Evolutionary conservation across 1,140 invertebrate genomes (phyloP).

Genomic region (Ditylenchus dipsaci): DNA sequence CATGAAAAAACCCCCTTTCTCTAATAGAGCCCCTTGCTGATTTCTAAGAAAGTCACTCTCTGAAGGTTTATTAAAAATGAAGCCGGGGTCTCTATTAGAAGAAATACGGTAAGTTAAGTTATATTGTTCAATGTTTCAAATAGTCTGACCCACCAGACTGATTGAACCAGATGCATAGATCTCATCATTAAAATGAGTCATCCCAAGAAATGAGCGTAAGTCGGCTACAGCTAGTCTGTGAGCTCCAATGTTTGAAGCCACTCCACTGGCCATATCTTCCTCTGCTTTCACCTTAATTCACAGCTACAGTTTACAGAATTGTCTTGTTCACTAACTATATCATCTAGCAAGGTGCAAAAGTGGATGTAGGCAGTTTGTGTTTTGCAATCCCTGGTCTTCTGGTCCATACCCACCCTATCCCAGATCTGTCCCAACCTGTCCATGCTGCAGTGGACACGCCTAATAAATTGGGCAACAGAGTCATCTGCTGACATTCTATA

Average conservation of each 20-base stretch:
- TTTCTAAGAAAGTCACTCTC: no score
- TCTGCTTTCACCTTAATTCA: slow-evolving; percentile 14
- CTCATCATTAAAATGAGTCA: neutral
- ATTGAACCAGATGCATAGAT: slow-evolving; percentile 7
- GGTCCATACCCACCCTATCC: slow-evolving; percentile 25
- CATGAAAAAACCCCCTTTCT: no score
- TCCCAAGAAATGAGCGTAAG: neutral
- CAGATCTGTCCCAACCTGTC: slow-evolving; percentile 12
- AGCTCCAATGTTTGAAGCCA: slow-evolving; percentile 14
- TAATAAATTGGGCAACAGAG: slow-evolving; percentile 11
- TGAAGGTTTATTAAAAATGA: no score
- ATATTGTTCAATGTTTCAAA: no score
- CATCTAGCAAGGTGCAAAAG: slow-evolving; percentile 24
- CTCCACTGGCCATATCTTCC: slow-evolving; percentile 23
- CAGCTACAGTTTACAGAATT: no score
- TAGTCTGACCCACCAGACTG: no score
- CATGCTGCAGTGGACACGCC: slow-evolving; percentile 16
- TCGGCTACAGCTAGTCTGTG: slow-evolving; percentile 3
- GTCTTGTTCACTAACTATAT: no score
- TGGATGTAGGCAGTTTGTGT: slow-evolving; percentile 20
- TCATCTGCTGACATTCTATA: slow-evolving; percentile 29
- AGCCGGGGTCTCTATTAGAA: no score
- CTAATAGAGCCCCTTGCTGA: no score
- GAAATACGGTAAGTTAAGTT: no score
- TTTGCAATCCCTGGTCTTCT: slow-evolving; percentile 13